Evolutionary conservation across 2,113 vertebrate genomes (phyloP).

Genomic region (Mobula birostris): DNA sequence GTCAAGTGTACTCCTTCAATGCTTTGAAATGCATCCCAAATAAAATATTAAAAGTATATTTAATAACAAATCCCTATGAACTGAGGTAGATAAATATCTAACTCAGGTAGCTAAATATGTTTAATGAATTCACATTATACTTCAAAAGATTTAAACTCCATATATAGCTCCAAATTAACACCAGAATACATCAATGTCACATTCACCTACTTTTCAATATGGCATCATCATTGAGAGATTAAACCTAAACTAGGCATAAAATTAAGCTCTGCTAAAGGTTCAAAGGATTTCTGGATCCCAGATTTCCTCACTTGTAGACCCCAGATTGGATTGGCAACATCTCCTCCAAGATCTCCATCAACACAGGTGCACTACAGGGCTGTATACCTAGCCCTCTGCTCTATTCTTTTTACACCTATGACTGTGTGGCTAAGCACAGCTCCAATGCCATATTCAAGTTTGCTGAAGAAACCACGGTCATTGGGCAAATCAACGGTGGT

Average conservation of each 20-base stretch:
- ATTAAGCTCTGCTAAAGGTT: neutral
- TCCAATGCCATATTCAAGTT: no score
- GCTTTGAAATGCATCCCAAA: neutral
- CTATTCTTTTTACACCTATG: no score
- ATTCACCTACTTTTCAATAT: neutral
- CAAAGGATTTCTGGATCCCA: neutral
- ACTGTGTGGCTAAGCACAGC: no score
- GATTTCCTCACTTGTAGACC: no score
- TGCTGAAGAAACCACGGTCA: no score
- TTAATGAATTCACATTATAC: neutral
- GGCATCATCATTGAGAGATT: neutral
- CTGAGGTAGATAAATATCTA: neutral
- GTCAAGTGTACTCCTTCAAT: neutral
- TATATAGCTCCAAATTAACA: neutral
- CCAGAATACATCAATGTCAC: neutral
- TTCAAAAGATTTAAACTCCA: neutral
- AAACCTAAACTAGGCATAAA: neutral
- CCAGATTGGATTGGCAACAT: no score
- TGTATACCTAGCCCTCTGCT: no score
- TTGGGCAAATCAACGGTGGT: no score
- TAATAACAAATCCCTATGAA: neutral
- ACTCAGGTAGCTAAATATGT: neutral
- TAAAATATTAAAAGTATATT: neutral
- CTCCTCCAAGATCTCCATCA: no score
- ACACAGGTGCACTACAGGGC: no score